phyloP scores from a whole-genome alignment of 2,888 invertebrate species.

The Tachina lurida region DNA sequence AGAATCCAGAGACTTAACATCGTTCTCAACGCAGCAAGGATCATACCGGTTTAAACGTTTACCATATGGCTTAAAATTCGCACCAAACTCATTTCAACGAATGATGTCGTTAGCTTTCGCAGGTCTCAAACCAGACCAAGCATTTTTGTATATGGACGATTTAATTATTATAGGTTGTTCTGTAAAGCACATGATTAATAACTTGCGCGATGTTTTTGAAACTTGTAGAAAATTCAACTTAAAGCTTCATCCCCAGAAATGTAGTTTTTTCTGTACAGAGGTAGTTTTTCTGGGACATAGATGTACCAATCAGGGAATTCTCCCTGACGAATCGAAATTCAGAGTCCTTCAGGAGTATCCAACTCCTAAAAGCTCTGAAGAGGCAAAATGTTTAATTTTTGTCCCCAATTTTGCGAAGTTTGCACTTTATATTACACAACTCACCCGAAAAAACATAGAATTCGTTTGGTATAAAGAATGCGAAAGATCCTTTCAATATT shows the following conservation, averaged over 20 bases:
- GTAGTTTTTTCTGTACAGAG: background rate
- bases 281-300: conserved; percentile 21
- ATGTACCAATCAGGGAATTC: conserved; percentile 11
- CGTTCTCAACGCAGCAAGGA: background rate
- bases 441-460: background rate
- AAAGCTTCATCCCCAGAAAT: conserved; percentile 9
- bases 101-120: conserved; percentile 1
- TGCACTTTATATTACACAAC: background rate
- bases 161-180: conserved; percentile 2
- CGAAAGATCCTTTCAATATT: conserved; percentile 37
- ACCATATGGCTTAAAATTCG: background rate
- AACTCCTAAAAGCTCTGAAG: no score
- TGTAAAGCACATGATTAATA: conserved; percentile 1
- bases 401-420: background rate
- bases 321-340: conserved; percentile 4
- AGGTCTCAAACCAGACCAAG: background rate
- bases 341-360: background rate
- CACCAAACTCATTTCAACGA: conserved; percentile 1
- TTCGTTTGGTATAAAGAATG: conserved; percentile 30
- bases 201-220: conserved; percentile 1
- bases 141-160: conserved; percentile 13
- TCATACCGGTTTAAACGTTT: background rate
- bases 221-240: conserved; percentile 5
- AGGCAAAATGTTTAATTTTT: no score
- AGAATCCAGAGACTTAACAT: background rate